Base-by-base conservation (phyloP, 2,113 vertebrate genomes). In the Canis aureus region DNA sequence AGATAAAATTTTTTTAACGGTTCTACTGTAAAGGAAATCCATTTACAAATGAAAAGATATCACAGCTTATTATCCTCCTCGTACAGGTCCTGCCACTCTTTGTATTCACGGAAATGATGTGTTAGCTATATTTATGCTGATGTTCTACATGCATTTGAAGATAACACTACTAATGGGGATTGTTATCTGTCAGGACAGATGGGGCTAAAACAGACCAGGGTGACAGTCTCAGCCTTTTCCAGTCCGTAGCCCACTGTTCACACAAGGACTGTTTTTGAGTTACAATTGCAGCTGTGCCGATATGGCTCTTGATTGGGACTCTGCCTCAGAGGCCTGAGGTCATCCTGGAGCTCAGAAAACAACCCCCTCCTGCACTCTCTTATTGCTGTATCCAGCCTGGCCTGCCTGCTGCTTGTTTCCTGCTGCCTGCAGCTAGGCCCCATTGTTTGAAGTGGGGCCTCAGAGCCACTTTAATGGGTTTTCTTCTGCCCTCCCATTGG, bases 361-460 rank as follows among this genome's bases (percentile, higher is more conserved):
- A 97, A 89, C 82, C 89, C 81, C 89, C 89, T 95, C 93, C 91
- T 89, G 71, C 51, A 95, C 69, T 97, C 88, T 53, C 67, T 96
- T 95, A 93, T 96, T 97, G 94, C 95, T 94, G 5, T 51, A 69
- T 79, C 62, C 87, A 92, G 92, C 55, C 51, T 49, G 78, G 95
- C 86, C 71, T 83, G 95, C 97, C 93, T 98, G 97, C 93, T 96
- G 96, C 87, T 97, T 95, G 53, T 94, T 97, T 98, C 97, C 97
- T 86, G 82, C 94, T 92, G 96, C 94, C 98, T 90, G 94, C 74
- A 83, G 94, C 79, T 97, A 2, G 1, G 74, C 29, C 89, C 94
- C 59, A 96, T 97, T 98, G 97, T 98, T 98, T 98, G 97, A 97
- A 97, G 94, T 97, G 94, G 79, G 83, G 74, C 79, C 97, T 96